Evolutionary conservation across 2,113 vertebrate genomes (phyloP), one percentile per base, ranked within the genome.

Genomic region (Microcebus griseorufus): DNA sequence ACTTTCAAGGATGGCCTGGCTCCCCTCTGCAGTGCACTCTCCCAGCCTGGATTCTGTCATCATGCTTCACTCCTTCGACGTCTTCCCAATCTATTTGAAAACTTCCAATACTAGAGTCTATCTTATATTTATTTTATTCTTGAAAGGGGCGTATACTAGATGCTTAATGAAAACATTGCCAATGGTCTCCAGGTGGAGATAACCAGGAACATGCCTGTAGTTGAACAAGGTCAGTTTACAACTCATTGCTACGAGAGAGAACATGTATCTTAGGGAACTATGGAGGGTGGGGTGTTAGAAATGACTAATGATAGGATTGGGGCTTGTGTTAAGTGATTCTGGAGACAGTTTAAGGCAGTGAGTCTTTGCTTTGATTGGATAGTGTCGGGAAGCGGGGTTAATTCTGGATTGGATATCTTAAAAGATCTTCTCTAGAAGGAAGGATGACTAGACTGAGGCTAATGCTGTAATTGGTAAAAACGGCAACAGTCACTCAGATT

Each of bases 241-340:
- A 81, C 23, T 84, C 34, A 20, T 14, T 48, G 42, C 2, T 6
- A 0, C 39, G 51, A 72, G 64, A 45, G 37, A 91, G 48, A 65
- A 11, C 5, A 6, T 34, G 25, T 7, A 23, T 0, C 0, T 0
- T 1, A 39, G 39, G 51, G 48, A 16, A 42, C 42, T 4, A 4
- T 20, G n/a, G 64, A 67, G 9, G 42, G 7, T 42, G 18, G 11
- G 48, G 8, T 51, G 22, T 3, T 39, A 48, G 48, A 75, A 83
- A 86, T 64, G 42, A 81, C 17, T 29, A 23, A 29, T 34, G 11
- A 45, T 3, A n/a, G 55, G 32, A 75, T 70, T 12, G 20, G 32
- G 60, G 51, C 23, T 94, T 45, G 6, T 60, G 7, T 32, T 81
- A 34, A 48, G n/a, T 64, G 22, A 82, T 60, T n/a, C 78, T 3